Conservation (phyloP, 2,888 invertebrate genomes). For the Rotaria sp. region DNA sequence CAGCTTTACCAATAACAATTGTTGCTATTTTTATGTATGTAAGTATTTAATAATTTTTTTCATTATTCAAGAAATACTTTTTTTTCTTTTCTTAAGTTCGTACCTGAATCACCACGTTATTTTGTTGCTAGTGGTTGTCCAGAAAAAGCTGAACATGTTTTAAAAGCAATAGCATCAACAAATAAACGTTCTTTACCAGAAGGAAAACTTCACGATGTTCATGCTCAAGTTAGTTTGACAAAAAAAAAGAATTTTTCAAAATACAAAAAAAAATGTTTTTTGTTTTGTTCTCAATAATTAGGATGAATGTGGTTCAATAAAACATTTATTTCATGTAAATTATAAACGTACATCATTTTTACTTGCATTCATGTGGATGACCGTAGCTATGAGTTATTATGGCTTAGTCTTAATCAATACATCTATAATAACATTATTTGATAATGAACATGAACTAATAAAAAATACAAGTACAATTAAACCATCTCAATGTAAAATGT, state of each 20-base stretch:
- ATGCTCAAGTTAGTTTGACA: slow-evolving; percentile 35
- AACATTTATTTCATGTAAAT: background rate
- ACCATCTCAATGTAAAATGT: background rate
- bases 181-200: slow-evolving; percentile 80
- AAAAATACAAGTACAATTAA: background rate
- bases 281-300: background rate
- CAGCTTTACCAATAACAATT: slow-evolving; percentile 75
- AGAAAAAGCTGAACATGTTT: slow-evolving; percentile 74
- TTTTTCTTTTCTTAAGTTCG: slow-evolving; percentile 65
- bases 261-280: too few relatives aligned
- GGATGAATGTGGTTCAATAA: slow-evolving; percentile 9
- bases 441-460: background rate
- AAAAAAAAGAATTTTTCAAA: too few relatives aligned
- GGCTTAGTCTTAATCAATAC: slow-evolving; percentile 67
- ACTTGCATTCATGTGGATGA: slow-evolving; percentile 87
- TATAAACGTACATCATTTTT: slow-evolving; percentile 67
- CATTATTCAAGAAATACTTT: background rate
- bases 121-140: slow-evolving; percentile 77
- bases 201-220: slow-evolving; percentile 59
- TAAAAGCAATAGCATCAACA: slow-evolving; percentile 76
- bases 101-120: slow-evolving; percentile 83
- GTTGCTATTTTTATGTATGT: slow-evolving; percentile 61
- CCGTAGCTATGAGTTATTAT: slow-evolving; percentile 88
- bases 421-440: background rate
- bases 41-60: slow-evolving; percentile 43